These are phyloP conservation scores for Argyresthia albistria DNA, from an alignment of 2,888 invertebrate species.

Conservation along the genomic window DNA sequence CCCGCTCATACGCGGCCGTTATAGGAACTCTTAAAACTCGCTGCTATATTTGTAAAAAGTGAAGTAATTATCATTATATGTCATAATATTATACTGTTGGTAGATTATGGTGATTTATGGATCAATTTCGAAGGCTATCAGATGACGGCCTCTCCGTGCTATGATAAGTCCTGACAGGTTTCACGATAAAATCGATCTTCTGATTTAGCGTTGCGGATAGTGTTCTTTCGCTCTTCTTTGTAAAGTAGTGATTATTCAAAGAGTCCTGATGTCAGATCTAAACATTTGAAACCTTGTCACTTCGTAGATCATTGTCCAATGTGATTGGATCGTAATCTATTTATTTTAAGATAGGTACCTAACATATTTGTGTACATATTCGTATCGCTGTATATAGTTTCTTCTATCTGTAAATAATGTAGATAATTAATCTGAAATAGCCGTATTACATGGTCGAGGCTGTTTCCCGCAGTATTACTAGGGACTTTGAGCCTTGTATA, in stretches of 20 bases:
- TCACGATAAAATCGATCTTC: background rate
- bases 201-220: background rate
- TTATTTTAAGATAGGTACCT: constrained; percentile 53
- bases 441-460: constrained; percentile 26
- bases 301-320: constrained; percentile 15
- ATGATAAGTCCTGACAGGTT: background rate
- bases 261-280: background rate
- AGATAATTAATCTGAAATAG: constrained; percentile 29
- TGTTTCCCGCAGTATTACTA: constrained; percentile 60
- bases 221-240: background rate
- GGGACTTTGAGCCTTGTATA: constrained; percentile 44
- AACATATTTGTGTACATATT: constrained; percentile 51
- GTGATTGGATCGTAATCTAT: constrained; percentile 67
- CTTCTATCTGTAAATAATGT: constrained; percentile 48
- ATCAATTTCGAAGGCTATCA: constrained; percentile 70
- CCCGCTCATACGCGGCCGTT: constrained; percentile 68
- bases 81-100: constrained; percentile 60
- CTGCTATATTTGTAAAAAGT: constrained; percentile 81
- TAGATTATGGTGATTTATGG: constrained; percentile 35
- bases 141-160: constrained; percentile 30
- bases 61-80: constrained; percentile 69
- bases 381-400: constrained; percentile 53
- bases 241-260: background rate
- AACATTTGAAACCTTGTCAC: background rate
- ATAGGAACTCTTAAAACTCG: constrained; percentile 85